phyloP scores from a whole-genome alignment of 2,797 vertebrate species.

The Lagodon rhomboides region DNA sequence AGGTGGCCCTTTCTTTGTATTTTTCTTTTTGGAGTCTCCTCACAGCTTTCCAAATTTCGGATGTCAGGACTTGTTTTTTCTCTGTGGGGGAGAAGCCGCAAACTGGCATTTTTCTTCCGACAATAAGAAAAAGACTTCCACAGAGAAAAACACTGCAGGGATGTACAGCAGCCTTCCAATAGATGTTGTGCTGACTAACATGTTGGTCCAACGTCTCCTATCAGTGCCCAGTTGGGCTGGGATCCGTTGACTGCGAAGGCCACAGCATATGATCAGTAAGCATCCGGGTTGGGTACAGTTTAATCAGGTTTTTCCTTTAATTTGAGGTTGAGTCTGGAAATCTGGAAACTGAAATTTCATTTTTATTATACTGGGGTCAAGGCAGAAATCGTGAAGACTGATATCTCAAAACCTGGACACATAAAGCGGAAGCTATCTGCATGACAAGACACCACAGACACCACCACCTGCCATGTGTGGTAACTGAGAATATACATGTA shows the following conservation, averaged over 20 bases:
- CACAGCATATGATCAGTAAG: not conserved
- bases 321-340: not conserved
- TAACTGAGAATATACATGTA: not conserved
- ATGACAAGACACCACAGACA: not conserved
- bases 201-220: not conserved
- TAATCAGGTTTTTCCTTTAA: not conserved
- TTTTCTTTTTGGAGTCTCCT: conserved; percentile 31
- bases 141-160: not conserved
- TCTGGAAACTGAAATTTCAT: conserved; percentile 4
- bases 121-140: not conserved
- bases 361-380: conserved; percentile 17
- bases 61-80: conserved; percentile 38
- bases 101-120: conserved; percentile 12
- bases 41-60: conserved; percentile 22
- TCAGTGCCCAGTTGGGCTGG: not conserved
- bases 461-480: not conserved
- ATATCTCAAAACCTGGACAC: not conserved
- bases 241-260: not conserved
- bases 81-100: conserved; percentile 34
- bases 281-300: not conserved
- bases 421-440: not conserved
- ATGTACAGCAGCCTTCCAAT: not conserved
- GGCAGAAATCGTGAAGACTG: conserved; percentile 1
- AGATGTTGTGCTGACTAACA: not conserved
- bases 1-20: conserved; percentile 22